These are phyloP conservation scores for Litocranius walleri DNA, from an alignment of 2,113 vertebrate species.

Conservation along the genomic window DNA sequence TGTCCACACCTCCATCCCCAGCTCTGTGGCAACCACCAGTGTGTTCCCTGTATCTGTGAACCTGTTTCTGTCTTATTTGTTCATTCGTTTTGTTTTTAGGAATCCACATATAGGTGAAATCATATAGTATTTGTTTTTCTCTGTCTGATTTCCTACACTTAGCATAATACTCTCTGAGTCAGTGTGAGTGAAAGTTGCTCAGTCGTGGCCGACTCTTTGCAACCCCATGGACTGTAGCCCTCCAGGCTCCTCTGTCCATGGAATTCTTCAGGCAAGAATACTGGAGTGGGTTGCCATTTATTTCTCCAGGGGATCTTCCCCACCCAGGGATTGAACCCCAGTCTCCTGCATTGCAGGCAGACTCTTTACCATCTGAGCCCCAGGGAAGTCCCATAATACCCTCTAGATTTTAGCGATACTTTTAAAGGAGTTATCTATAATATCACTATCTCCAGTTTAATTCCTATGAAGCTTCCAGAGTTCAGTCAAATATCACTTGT, in stretches of 20 bases:
- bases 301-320: too few species aligned
- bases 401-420: background rate
- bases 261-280: background rate
- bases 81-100: background rate
- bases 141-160: background rate
- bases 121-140: background rate
- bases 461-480: background rate
- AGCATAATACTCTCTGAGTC: background rate
- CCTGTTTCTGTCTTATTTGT: background rate
- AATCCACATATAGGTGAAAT: background rate
- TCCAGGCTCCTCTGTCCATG: background rate
- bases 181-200: background rate
- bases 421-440: background rate
- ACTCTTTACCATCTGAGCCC: too few species aligned
- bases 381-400: background rate
- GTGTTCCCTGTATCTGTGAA: background rate
- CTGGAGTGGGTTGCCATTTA: too few species aligned
- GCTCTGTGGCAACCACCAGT: background rate
- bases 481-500: background rate
- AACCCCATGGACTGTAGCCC: background rate
- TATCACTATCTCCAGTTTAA: background rate
- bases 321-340: too few species aligned
- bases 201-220: background rate
- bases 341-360: too few species aligned
- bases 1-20: background rate